Base-by-base conservation (phyloP, 2,888 invertebrate species). In the Philereme vetulata region DNA sequence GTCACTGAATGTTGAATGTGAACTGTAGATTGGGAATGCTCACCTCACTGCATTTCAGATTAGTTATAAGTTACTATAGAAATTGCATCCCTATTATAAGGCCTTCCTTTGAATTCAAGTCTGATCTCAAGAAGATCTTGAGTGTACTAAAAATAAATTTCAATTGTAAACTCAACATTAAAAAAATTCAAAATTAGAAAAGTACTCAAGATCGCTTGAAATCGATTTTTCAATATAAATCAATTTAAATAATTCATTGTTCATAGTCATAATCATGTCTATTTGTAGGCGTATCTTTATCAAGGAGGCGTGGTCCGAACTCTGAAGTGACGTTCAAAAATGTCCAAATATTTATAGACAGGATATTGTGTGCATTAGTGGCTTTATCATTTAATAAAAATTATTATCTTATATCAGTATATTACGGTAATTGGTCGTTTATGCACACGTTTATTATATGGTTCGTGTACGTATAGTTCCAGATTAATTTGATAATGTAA, bases 11-110 rank as follows among this genome's bases (percentile, higher is more conserved):
- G 86, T 86, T 88, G 84, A 86, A 88, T 91, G 90, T 90, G 87
- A 86, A 87, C 86, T 88, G 86, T 91, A 88, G 89, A 64, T 76
- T 75, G 77, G 78, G 82, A 88, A 87, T 87, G 88, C 76, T 68
- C 66, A 66, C 61, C 50, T 54, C 56, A 54, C 60, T 55, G 38
- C 50, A 56, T 60, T 56, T 50, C 51, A 49, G 36, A 35, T 48
- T 48, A 44, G 36, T 9, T 42, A 38, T 56, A 33, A 50, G 40
- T 56, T 46, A 46, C 4, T 54, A 33, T 43, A 33, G 35, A 45
- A 0, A 36, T 4, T 42, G 34, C 51, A 51, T 51, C 11, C 38
- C 34, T 55, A 32, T 21, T 21, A 21, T 21, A 21, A 21, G 21
- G 21, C 21, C 2, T 21, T 21, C 21, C 21, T 21, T 21, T 21